These are phyloP conservation scores for Scomber japonicus DNA, from an alignment of 2,113 vertebrate species.

Conservation along the genomic window DNA sequence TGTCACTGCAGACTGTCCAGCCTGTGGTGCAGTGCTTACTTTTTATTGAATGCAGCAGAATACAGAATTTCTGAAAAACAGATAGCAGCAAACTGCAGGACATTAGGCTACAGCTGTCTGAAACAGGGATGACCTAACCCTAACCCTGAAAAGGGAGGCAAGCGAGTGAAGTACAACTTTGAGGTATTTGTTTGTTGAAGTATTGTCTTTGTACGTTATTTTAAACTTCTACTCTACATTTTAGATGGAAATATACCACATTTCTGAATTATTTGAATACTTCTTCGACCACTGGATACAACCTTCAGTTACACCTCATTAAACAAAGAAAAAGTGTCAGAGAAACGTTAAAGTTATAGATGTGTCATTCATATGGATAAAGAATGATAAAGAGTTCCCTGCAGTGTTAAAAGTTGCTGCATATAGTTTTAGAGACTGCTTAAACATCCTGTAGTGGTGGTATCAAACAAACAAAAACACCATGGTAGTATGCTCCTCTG, in stretches of 20 bases:
- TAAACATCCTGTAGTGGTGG: background rate
- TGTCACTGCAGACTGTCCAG: constrained; percentile 50
- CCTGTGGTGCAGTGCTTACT: constrained; percentile 51
- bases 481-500: background rate
- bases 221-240: background rate
- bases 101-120: background rate
- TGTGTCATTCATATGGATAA: background rate
- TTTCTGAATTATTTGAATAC: no score
- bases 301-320: background rate
- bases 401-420: constrained; percentile 8
- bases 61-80: background rate
- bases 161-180: background rate
- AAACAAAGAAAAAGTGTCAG: background rate
- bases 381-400: constrained; percentile 4
- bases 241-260: no score
- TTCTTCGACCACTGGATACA: background rate
- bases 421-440: background rate
- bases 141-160: background rate
- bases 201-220: background rate
- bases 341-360: background rate
- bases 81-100: background rate
- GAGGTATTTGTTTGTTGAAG: background rate
- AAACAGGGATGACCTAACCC: no score
- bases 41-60: constrained; percentile 44
- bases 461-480: background rate